Base-by-base conservation (phyloP, 1,140 invertebrate genomes). In the Halyomorpha halys region DNA sequence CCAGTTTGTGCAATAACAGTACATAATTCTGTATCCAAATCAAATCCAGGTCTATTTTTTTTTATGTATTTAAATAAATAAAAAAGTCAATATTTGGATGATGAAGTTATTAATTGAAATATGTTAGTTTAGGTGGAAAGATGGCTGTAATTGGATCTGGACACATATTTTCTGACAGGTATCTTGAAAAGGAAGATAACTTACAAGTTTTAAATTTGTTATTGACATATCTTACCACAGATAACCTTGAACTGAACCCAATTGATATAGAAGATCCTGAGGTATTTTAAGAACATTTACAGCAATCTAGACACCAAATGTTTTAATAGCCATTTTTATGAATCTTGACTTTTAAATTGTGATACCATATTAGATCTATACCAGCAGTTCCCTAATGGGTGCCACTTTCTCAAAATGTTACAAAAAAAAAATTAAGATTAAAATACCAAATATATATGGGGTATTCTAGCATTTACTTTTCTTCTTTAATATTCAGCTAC, bases 181-280 rank as follows among this genome's bases (percentile, higher is more conserved):
- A 98, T 74, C 80, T 98, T 66, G 92, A 96, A 64, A 92, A 94
- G 73, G 96, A 98, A 77, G 90, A 93, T 71, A 99, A 99, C 74
- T 84, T 86, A 71, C 86, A 87, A 71, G 83, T 98, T 21, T 79
- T 93, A 71, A 93, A 98, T 74, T 83, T 96, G 71, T 78, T 98
- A 34, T 84, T 98, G 69, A 83, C 87, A 66, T 87, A 90, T 72
- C 79, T 99, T 13, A 87, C 84, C 11, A 82, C 82, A 16, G 81
- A 85, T 23, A 30, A 53, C 13, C 72, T 86, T 62, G 78, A 85
- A 65, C 79, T 94, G 44, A 88, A 92, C 68, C 77, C 82, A 62
- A 85, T 90, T 53, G 91, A 97, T 76, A 87, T 91, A 30, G 91
- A 97, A 67, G 94, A 98, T 77, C 87, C 93, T 44, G 95, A 99